Evolutionary conservation across 1,140 invertebrate species (phyloP).

Genomic region (Brevipalpus yothersi): DNA sequence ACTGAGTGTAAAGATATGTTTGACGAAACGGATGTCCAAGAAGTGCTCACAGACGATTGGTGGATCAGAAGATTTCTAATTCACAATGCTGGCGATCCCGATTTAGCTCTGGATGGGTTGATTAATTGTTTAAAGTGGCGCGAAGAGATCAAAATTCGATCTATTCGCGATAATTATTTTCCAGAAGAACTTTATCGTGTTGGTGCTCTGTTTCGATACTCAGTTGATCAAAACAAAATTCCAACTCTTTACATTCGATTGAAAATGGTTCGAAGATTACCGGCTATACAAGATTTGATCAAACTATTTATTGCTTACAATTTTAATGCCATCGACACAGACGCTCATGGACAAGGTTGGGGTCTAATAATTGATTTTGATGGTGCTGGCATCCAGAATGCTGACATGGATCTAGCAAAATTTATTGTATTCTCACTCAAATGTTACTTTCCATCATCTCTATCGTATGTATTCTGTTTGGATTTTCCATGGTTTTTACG

Average conservation of each 20-base stretch:
- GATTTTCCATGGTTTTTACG: constrained; percentile 7
- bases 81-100: not conserved
- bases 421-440: constrained; percentile 7
- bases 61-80: not conserved
- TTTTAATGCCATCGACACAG: constrained; percentile 2
- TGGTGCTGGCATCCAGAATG: constrained; percentile 3
- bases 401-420: constrained; percentile 10
- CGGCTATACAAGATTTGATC: constrained; percentile 2
- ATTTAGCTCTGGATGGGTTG: not conserved
- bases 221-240: not conserved
- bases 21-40: not conserved
- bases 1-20: not conserved
- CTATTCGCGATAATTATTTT: not conserved
- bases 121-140: not conserved
- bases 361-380: constrained; percentile 7
- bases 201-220: constrained; percentile 1
- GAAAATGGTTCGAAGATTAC: constrained; percentile 4
- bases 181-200: constrained; percentile 4
- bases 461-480: constrained; percentile 5
- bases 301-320: constrained; percentile 1
- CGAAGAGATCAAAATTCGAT: not conserved
- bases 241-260: constrained; percentile 7
- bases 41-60: not conserved
- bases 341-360: constrained; percentile 5
- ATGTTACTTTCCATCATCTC: constrained; percentile 11